Base-by-base conservation (phyloP, 2,797 vertebrate genomes). In the Molossus molossus region DNA sequence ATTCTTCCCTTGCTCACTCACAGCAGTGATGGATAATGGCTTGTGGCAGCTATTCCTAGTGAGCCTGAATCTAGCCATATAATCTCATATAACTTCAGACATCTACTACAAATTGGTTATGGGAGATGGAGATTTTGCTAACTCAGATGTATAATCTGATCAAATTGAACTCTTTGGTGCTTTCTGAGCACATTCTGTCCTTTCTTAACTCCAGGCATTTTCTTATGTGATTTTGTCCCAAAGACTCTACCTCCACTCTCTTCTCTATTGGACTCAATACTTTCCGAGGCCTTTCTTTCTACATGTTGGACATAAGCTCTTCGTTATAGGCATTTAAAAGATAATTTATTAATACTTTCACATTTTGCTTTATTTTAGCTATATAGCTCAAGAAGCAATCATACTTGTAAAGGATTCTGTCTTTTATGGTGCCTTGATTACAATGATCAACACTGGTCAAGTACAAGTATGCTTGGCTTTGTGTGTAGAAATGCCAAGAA, bases 21-120 rank as follows among this genome's bases (percentile, higher is more conserved):
- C 0, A 69, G 84, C 29, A 58, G 21, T n/a, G 76, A 21, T 70
- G 27, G 40, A 25, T 89, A 72, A 89, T 86, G 79, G 64, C 64
- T 69, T n/a, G 3, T 80, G 53, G 18, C 40, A 91, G 29, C 64
- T 94, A 67, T 93, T 83, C 84, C 73, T 50, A 15, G 9, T 27
- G 65, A 90, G 45, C 12, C 80, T 62, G 23, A 21, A 55, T 65
- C 58, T 72, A 77, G 50, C n/a, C 9, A 53, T 37, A 76, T 37
- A 62, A 57, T 89, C 33, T 94, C 62, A 89, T 45, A 94, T 79
- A 53, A 87, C 18, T 95, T 94, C 65, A 96, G 53, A 62, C 25
- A 77, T 93, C 17, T n/a, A 76, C 12, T 77, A 73, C 14, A 77
- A 85, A 17, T 73, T 94, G 21, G 29, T 73, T 81, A 82, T 48